Evolutionary conservation across 2,888 invertebrate genomes (phyloP).

Genomic region (Heliconius sara): DNA sequence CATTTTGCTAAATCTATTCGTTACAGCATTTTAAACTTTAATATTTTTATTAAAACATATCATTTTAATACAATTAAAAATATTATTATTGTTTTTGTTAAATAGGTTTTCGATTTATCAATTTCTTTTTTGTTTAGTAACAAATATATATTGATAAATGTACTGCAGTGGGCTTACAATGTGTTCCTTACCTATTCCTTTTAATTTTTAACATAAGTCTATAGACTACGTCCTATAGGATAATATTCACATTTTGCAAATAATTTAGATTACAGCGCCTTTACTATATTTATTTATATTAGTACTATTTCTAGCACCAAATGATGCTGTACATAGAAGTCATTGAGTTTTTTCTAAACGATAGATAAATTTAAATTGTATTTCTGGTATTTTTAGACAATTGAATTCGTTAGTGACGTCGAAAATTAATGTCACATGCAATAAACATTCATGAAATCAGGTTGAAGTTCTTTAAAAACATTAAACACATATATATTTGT

Average conservation of each 20-base stretch:
- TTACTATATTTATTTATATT: not conserved
- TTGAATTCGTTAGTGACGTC: not conserved
- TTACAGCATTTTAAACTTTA: not conserved
- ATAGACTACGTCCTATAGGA: too few relatives aligned
- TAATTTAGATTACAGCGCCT: too few relatives aligned
- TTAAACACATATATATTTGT: not conserved
- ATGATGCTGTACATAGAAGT: too few relatives aligned
- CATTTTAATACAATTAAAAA: too few relatives aligned
- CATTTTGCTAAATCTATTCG: not conserved
- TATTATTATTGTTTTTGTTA: too few relatives aligned
- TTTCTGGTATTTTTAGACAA: not conserved
- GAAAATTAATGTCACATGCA: not conserved
- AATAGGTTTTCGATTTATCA: too few relatives aligned
- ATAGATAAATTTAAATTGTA: conserved; percentile 5
- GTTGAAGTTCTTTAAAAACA: not conserved
- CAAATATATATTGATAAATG: not conserved
- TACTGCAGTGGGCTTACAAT: too few relatives aligned
- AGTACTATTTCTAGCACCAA: too few relatives aligned
- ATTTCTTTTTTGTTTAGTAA: not conserved
- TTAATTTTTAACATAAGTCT: too few relatives aligned
- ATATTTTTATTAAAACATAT: too few relatives aligned
- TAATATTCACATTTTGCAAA: too few relatives aligned
- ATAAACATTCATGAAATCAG: not conserved
- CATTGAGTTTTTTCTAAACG: not conserved
- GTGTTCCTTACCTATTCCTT: too few relatives aligned